Percentiles rank a stretch among this genome's conserved stretches.
Conservation (phyloP, 1,140 invertebrate genomes). For the Scaptomyza hsui region DNA sequence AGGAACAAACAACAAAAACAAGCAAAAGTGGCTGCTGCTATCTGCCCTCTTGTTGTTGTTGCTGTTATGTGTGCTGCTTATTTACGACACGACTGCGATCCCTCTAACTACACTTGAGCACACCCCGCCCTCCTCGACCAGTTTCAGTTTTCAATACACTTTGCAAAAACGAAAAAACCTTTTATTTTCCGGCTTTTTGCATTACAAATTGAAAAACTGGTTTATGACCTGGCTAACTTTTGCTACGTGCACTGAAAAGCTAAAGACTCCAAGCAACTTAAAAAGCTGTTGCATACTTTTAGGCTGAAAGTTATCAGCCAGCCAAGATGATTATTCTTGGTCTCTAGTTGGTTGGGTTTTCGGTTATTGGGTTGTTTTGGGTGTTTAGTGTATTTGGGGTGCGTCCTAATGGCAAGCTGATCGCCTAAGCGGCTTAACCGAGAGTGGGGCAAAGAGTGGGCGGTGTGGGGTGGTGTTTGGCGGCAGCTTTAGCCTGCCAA, state of each 20-base stretch:
- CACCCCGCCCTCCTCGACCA: slow-evolving; percentile 8
- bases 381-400: slow-evolving; percentile 24
- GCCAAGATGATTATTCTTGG: slow-evolving; percentile 23
- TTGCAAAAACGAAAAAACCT: slow-evolving; percentile 37
- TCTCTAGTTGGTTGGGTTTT: too few species aligned
- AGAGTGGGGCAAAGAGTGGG: background rate
- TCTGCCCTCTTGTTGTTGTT: slow-evolving; percentile 15
- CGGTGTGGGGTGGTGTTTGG: background rate
- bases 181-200: slow-evolving; percentile 32
- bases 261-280: too few species aligned
- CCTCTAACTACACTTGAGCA: too few species aligned
- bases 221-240: slow-evolving; percentile 79
- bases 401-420: slow-evolving; percentile 40
- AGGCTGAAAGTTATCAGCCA: slow-evolving; percentile 67
- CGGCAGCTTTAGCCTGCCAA: slow-evolving; percentile 14
- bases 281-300: slow-evolving; percentile 75
- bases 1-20: slow-evolving; percentile 10
- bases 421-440: slow-evolving; percentile 43
- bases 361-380: too few species aligned
- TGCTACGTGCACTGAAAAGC: slow-evolving; percentile 66
- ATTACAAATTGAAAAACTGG: slow-evolving; percentile 65
- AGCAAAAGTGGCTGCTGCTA: slow-evolving; percentile 15
- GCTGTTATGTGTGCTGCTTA: slow-evolving; percentile 41
- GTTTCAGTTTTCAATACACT: slow-evolving; percentile 72
- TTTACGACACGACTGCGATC: slow-evolving; percentile 50